Evolutionary conservation across 2,113 vertebrate genomes (phyloP), one percentile per base, ranked within the genome.

Genomic region (Rhinopomastus cyanomelas): DNA sequence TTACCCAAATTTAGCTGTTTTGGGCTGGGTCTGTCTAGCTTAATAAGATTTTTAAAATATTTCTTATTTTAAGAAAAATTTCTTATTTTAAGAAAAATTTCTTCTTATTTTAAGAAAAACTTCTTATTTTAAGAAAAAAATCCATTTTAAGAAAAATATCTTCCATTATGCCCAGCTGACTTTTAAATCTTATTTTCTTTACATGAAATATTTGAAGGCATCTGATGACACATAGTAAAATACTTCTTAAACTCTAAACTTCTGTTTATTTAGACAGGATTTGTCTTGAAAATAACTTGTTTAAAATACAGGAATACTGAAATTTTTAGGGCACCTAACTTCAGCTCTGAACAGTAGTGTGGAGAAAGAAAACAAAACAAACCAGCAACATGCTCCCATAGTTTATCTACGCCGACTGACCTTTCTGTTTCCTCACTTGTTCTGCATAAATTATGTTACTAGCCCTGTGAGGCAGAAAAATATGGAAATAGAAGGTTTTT

Each of bases 371-470:
- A 96, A 76, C n/a, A 62, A 79, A 89, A 56, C 39, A n/a, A 85
- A 37, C 25, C 61, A 90, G 55, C 53, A 94, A 29, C 27, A 44
- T 32, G 44, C 75, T 89, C 39, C 77, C 90, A 69, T 77, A 95
- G 69, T 75, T 68, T 68, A 34, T 51, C 44, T 92, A 87, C 66
- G 52, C 92, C 80, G 86, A 81, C 11, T 94, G 92, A 96, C 93
- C 93, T 94, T 95, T 95, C 76, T 88, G 39, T 86, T 81, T 77
- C 90, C 95, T 97, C 93, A 95, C 95, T 96, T 96, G 95, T 92
- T 94, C 94, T 6, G 79, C 91, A 95, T 95, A 96, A 94, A 93
- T 96, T 96, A 95, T 85, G 93, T 92, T 81, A 37, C 81, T 65
- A 92, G 26, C 62, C 92, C 89, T 89, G 86, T 84, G 68, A 84